Evolutionary conservation across 2,888 invertebrate species (phyloP).

Genomic region (Ectemnius lituratus): DNA sequence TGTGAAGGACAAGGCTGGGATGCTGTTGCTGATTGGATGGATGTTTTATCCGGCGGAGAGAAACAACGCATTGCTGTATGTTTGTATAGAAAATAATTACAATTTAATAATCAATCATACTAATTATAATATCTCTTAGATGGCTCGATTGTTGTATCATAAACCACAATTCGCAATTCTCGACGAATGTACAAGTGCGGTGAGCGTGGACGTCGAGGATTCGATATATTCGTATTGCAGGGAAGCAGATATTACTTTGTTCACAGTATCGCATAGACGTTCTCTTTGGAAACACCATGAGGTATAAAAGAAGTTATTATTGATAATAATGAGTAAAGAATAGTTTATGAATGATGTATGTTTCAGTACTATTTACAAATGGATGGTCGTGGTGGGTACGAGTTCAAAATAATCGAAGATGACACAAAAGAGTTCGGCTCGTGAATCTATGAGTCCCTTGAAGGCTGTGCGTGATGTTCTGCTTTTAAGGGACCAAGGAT

Average conservation of each 20-base stretch:
- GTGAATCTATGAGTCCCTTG: slow-evolving; percentile 79
- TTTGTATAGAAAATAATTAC: neutral
- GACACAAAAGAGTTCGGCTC: slow-evolving; percentile 96
- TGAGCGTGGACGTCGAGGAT: slow-evolving; percentile 98
- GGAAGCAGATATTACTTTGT: slow-evolving; percentile 91
- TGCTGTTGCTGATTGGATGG: slow-evolving; percentile 98
- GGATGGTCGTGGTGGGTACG: slow-evolving; percentile 95
- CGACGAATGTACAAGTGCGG: slow-evolving; percentile 99
- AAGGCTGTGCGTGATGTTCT: slow-evolving; percentile 17
- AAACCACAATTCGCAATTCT: slow-evolving; percentile 98
- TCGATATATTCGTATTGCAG: slow-evolving; percentile 97
- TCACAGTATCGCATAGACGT: slow-evolving; percentile 98
- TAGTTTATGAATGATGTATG: slow-evolving; percentile 15
- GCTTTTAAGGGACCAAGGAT: slow-evolving; percentile 6
- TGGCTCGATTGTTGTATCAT: slow-evolving; percentile 98
- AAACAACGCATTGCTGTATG: slow-evolving; percentile 96
- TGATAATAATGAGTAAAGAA: neutral
- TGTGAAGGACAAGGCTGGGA: slow-evolving; percentile 86
- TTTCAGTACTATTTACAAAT: slow-evolving; percentile 92
- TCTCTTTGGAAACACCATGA: slow-evolving; percentile 99
- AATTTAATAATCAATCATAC: neutral
- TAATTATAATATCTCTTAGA: slow-evolving; percentile 78
- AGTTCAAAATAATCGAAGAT: slow-evolving; percentile 91
- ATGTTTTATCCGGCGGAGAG: slow-evolving; percentile 98
- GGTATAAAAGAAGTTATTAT: slow-evolving; percentile 72